Evolutionary conservation across 2,113 vertebrate species (phyloP).

Genomic region (Nyctibius bracteatus): DNA sequence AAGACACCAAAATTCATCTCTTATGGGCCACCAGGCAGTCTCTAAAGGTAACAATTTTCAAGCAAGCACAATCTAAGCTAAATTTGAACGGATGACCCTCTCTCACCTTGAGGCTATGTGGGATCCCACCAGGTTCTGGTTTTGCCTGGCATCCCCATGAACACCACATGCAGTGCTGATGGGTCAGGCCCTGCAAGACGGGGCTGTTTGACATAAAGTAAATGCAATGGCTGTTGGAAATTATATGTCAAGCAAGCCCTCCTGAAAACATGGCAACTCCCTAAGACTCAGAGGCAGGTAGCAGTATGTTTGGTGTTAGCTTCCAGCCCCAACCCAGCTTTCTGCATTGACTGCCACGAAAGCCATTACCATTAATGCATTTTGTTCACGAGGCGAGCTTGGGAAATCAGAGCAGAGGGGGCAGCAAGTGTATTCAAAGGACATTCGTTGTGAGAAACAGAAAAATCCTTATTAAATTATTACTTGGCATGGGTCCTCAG

Average conservation of each 20-base stretch:
- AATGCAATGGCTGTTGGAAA: background rate
- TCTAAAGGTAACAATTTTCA: background rate
- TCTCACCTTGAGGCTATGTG: background rate
- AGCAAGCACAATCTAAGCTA: background rate
- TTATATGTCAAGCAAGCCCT: background rate
- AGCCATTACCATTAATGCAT: background rate
- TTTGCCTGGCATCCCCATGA: background rate
- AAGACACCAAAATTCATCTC: background rate
- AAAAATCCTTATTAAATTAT: conserved; percentile 43
- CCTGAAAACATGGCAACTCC: background rate
- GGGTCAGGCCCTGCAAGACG: background rate
- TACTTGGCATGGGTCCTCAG: conserved; percentile 37
- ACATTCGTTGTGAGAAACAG: conserved; percentile 46
- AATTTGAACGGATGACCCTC: background rate
- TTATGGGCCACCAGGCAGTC: background rate
- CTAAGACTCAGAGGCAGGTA: background rate
- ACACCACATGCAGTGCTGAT: rapidly evolving
- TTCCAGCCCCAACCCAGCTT: background rate
- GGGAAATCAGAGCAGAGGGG: background rate
- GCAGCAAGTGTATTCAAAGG: conserved; percentile 29
- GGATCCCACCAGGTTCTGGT: background rate
- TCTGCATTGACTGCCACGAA: background rate
- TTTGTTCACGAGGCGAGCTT: background rate
- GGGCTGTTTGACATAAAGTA: background rate
- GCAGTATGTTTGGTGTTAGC: background rate